A percentile compares a stretch with the other conserved stretches of the same genome.
phyloP scores from a whole-genome alignment of 2,113 vertebrate species.

The Promerops cafer region DNA sequence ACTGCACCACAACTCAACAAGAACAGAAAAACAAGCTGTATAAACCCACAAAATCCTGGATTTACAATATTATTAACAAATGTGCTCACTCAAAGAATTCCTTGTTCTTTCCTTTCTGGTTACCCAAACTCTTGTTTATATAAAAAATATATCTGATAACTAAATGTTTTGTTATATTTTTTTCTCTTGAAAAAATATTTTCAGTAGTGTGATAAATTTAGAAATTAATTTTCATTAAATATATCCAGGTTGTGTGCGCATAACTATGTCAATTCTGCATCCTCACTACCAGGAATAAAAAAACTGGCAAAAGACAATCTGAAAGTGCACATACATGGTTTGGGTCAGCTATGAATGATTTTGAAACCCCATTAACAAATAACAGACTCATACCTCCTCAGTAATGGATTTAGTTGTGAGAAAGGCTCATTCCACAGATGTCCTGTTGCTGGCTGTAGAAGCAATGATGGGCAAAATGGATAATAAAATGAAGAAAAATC shows the following conservation, averaged over 20 bases:
- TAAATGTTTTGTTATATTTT: constrained; percentile 47
- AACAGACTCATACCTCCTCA: neutral
- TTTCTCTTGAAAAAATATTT: constrained; percentile 69
- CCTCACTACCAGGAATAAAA: neutral
- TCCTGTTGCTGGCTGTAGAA: neutral
- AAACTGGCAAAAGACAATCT: neutral
- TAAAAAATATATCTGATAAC: constrained; percentile 76
- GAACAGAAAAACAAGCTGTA: neutral
- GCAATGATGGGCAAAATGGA: neutral
- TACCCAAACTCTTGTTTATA: constrained; percentile 58
- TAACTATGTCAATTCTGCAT: constrained; percentile 18
- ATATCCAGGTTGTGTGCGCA: constrained; percentile 7
- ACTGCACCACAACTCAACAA: neutral
- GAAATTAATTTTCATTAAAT: constrained; percentile 51
- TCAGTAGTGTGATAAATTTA: constrained; percentile 53
- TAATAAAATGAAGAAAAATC: constrained; percentile 11
- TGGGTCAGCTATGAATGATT: neutral
- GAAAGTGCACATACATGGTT: neutral
- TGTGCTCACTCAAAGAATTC: neutral
- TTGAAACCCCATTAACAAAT: constrained; percentile 15
- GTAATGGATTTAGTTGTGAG: neutral
- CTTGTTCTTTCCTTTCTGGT: constrained; percentile 43
- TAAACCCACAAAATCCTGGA: constrained; percentile 26
- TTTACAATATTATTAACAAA: neutral
- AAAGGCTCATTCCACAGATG: neutral